phyloP scores from a whole-genome alignment of 2,888 invertebrate genomes.

The Myopa tessellatipennis region DNA sequence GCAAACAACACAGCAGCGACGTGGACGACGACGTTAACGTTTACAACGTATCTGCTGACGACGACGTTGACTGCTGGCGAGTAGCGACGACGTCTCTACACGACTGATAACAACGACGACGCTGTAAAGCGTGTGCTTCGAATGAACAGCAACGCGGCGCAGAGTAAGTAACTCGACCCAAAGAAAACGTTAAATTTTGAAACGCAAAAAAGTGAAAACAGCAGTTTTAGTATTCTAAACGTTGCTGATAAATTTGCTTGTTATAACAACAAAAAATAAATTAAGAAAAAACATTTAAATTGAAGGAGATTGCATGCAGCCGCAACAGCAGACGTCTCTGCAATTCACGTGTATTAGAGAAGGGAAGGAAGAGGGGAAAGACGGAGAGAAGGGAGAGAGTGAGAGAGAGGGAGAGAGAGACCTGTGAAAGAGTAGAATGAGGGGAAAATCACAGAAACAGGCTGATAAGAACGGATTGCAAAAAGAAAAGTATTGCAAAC shows the following conservation, averaged over 20 bases:
- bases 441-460: not conserved
- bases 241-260: conserved; percentile 1
- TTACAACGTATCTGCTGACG: not conserved
- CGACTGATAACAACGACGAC: not conserved
- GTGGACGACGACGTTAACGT: not conserved
- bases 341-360: not conserved
- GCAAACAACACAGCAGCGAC: too few species aligned
- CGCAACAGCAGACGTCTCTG: not conserved
- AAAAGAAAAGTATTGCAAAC: not conserved
- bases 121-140: conserved; percentile 7
- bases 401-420: not conserved
- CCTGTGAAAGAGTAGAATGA: not conserved
- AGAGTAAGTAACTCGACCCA: conserved; percentile 1
- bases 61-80: not conserved
- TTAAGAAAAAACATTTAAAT: conserved; percentile 16
- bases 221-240: conserved; percentile 16
- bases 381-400: not conserved
- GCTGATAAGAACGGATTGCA: not conserved
- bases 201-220: conserved; percentile 32
- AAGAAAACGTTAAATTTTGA: conserved; percentile 20
- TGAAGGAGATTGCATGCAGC: not conserved
- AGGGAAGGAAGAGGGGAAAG: not conserved
- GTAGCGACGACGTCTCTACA: not conserved
- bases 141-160: conserved; percentile 1
- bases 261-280: conserved; percentile 9